Evolutionary conservation across 2,888 invertebrate genomes (phyloP).

Genomic region (Rhagophthalmus giganteus): DNA sequence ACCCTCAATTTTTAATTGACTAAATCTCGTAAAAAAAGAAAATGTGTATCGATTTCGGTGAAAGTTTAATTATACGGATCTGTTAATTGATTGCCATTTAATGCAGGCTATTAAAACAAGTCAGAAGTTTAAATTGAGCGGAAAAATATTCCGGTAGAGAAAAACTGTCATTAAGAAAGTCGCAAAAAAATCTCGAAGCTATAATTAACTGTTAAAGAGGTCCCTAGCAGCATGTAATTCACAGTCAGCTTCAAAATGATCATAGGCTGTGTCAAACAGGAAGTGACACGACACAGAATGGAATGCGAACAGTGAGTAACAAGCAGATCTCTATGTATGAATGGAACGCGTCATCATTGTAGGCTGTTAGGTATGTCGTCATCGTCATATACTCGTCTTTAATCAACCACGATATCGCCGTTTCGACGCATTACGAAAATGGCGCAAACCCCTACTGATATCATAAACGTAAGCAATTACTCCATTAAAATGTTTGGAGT

Average conservation of each 20-base stretch:
- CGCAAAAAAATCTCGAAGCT: background rate
- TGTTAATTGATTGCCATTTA: too few species aligned
- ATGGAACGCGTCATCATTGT: slow-evolving; percentile 36
- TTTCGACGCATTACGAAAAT: background rate
- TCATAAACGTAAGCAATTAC: too few species aligned
- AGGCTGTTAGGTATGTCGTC: slow-evolving; percentile 34
- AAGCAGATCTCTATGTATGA: slow-evolving; percentile 30
- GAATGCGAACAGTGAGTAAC: slow-evolving; percentile 30
- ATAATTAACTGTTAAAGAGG: slow-evolving; percentile 20
- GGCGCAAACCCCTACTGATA: too few species aligned
- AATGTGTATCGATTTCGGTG: too few species aligned
- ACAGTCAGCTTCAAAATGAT: slow-evolving; percentile 19
- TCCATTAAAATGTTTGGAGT: too few species aligned
- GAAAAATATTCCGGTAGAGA: background rate
- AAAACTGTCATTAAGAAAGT: background rate
- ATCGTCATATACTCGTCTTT: slow-evolving; percentile 27
- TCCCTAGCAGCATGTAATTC: slow-evolving; percentile 17
- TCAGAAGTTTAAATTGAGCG: background rate
- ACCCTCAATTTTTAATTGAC: too few species aligned
- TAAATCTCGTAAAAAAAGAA: too few species aligned
- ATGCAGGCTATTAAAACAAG: too few species aligned
- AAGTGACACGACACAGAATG: slow-evolving; percentile 29
- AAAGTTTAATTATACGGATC: too few species aligned
- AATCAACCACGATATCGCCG: slow-evolving; percentile 9
- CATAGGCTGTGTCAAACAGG: slow-evolving; percentile 26